Base-by-base conservation (phyloP, 2,797 vertebrate genomes). In the Semaprochilodus insignis region DNA sequence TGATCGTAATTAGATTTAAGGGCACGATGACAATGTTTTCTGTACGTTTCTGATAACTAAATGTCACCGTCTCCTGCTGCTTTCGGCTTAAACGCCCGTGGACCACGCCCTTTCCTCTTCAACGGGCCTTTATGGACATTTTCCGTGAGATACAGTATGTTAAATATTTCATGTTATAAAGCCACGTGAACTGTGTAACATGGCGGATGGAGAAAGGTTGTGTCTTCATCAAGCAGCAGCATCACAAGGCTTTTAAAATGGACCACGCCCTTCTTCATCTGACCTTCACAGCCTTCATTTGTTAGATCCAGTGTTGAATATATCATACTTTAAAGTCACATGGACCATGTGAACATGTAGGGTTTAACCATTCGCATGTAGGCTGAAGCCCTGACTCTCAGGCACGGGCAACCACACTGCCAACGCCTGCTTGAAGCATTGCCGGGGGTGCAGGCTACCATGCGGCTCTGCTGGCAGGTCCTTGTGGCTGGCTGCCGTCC, bases 1-100 rank as follows among this genome's bases (percentile, higher is more conserved):
- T 84, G 36, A 86, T 81, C 77, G 70, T 85, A 84, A 87, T 85
- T 86, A 86, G 74, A 87, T 79, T 80, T 74, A 87, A 87, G 81
- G 81, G 76, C 83, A 79, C 76, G 84, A 79, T 78, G 84, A 81
- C 83, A 86, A 74, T 80, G 78, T 86, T 85, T 71, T 67, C 79
- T 66, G 59, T 59, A 63, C 73, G 69, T 80, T 80, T 87, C 84
- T 85, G 55, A 78, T 63, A 74, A 77, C 73, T 87, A 83, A 87
- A 88, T 88, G 86, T 83, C 84, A 85, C 57, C 27, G 76, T 71
- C n/a, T 23, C 83, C 82, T 77, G 74, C 83, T 84, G 83, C 17
- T 65, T 83, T 25, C 55, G 69, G 3, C 65, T 69, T 54, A 40
- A 67, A 67, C 51, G 11, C 1, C 23, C 55, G 19, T 23, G 60